Evolutionary conservation across 2,888 invertebrate species (phyloP).

Genomic region (Hirtodrosophila confusa): DNA sequence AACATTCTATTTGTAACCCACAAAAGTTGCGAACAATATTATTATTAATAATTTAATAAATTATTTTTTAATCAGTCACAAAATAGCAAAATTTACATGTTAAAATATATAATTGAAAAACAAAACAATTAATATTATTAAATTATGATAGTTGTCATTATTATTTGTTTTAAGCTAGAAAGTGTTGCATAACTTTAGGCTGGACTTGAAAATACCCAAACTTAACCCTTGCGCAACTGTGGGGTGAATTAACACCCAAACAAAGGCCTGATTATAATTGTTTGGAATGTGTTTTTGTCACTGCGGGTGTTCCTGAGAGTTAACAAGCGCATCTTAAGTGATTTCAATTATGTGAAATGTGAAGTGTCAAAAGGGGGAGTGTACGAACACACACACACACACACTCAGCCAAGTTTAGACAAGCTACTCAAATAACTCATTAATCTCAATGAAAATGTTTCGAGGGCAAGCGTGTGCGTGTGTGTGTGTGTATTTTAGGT

Average conservation of each 20-base stretch:
- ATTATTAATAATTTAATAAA: neutral
- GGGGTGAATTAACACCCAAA: neutral
- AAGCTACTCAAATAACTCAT: slow-evolving; percentile 60
- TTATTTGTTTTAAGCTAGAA: slow-evolving; percentile 13
- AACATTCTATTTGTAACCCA: slow-evolving; percentile 7
- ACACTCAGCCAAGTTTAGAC: slow-evolving; percentile 1
- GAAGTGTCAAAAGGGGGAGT: slow-evolving; percentile 20
- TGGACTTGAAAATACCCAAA: neutral
- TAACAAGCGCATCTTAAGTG: slow-evolving; percentile 57
- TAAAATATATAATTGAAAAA: neutral
- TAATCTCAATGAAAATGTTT: slow-evolving; percentile 63
- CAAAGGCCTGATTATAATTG: slow-evolving; percentile 19
- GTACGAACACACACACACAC: slow-evolving; percentile 1
- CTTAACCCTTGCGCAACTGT: slow-evolving; percentile 29
- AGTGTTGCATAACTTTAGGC: slow-evolving; percentile 61
- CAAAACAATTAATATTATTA: neutral
- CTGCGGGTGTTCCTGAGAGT: slow-evolving; percentile 40
- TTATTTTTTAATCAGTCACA: slow-evolving; percentile 33
- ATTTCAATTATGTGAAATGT: slow-evolving; percentile 60
- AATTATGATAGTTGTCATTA: slow-evolving; percentile 1
- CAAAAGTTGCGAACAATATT: neutral
- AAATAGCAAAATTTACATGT: slow-evolving; percentile 5
- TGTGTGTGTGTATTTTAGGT: no score
- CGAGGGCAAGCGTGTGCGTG: no score
- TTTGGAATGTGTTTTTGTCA: slow-evolving; percentile 4